phyloP scores from a whole-genome alignment of 2,888 invertebrate species.

The Lordiphosa andalusiaca region DNA sequence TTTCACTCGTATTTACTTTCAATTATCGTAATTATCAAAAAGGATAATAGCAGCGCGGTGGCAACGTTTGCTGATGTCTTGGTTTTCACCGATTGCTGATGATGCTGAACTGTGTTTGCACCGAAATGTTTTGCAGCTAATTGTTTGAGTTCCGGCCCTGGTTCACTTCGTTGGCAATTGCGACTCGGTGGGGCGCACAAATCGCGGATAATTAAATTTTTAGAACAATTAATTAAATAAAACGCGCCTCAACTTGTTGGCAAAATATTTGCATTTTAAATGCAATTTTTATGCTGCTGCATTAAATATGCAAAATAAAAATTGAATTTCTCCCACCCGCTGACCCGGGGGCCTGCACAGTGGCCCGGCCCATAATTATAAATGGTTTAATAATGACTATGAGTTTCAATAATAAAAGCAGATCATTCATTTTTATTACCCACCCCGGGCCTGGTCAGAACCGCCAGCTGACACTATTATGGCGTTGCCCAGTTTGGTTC shows the following conservation, averaged over 20 bases:
- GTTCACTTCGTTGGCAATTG: slow-evolving; percentile 36
- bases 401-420: slow-evolving; percentile 72
- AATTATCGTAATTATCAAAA: slow-evolving; percentile 78
- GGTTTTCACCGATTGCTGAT: slow-evolving; percentile 49
- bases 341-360: slow-evolving; percentile 19
- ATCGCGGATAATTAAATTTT: slow-evolving; percentile 61
- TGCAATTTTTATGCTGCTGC: slow-evolving; percentile 40
- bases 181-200: slow-evolving; percentile 49
- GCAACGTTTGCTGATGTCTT: slow-evolving; percentile 74
- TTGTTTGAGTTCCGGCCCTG: slow-evolving; percentile 37
- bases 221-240: slow-evolving; percentile 66
- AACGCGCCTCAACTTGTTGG: slow-evolving; percentile 45
- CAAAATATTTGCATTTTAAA: slow-evolving; percentile 60
- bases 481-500: slow-evolving; percentile 20
- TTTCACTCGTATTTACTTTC: slow-evolving; percentile 75
- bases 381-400: slow-evolving; percentile 73
- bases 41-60: slow-evolving; percentile 56
- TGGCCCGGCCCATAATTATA: slow-evolving; percentile 61
- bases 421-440: slow-evolving; percentile 74
- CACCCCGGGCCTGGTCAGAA: slow-evolving; percentile 6
- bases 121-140: slow-evolving; percentile 52
- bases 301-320: slow-evolving; percentile 70
- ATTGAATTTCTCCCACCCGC: slow-evolving; percentile 55
- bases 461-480: slow-evolving; percentile 43
- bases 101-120: slow-evolving; percentile 27